phyloP scores from a whole-genome alignment of 2,113 vertebrate species.

The Cephalopterus ornatus region DNA sequence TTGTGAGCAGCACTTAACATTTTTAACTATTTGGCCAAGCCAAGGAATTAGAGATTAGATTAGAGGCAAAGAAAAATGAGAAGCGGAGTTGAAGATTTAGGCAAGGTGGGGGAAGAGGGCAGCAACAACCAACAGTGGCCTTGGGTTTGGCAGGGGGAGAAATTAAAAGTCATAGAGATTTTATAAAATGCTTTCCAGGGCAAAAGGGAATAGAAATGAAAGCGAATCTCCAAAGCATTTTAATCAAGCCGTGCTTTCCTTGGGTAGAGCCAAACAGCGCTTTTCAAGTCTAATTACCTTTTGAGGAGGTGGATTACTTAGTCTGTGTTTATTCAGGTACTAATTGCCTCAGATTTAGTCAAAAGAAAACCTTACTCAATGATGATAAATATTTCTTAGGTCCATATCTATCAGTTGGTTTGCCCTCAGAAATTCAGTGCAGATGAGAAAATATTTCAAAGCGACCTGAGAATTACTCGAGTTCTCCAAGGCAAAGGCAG shows the following conservation, averaged over 20 bases:
- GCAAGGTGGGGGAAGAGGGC: not conserved
- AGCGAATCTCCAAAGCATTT: conserved; percentile 44
- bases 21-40: conserved; percentile 78
- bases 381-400: conserved; percentile 29
- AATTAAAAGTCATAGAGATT: conserved; percentile 12
- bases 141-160: not conserved
- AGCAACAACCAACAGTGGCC: not conserved
- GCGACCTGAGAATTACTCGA: not conserved
- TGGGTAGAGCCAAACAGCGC: not conserved
- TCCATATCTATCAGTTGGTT: not conserved
- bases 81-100: not conserved
- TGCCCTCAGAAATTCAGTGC: not conserved
- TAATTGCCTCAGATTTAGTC: conserved; percentile 48
- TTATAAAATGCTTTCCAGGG: conserved; percentile 38
- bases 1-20: conserved; percentile 75
- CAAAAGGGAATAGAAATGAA: conserved; percentile 38
- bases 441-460: not conserved
- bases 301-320: conserved; percentile 44
- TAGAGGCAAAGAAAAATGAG: conserved; percentile 70
- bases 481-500: not conserved
- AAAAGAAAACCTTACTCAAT: not conserved
- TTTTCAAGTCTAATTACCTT: conserved; percentile 51
- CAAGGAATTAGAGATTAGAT: conserved; percentile 77
- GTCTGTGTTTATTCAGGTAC: conserved; percentile 56
- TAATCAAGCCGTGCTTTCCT: conserved; percentile 28